Evolutionary conservation across 2,113 vertebrate genomes (phyloP).

Genomic region (Gymnobelideus leadbeateri): DNA sequence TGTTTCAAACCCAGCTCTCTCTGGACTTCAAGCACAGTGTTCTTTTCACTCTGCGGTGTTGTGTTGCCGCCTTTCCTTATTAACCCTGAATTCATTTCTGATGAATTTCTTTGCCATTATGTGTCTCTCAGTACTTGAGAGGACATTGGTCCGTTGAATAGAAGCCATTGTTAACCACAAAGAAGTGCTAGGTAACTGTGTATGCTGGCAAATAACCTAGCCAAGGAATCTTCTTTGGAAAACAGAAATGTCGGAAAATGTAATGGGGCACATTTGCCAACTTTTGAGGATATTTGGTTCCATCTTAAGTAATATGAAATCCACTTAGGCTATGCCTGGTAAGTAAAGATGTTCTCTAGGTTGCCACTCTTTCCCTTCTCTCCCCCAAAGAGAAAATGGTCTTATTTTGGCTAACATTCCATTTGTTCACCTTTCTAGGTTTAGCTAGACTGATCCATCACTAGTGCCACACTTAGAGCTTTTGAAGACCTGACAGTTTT

Average conservation of each 20-base stretch:
- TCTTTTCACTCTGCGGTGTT: not conserved
- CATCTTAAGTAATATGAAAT: slow-evolving; percentile 6
- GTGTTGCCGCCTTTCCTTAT: not conserved
- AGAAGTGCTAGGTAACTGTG: slow-evolving; percentile 33
- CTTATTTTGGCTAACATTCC: not conserved
- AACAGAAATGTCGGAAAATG: slow-evolving; percentile 21
- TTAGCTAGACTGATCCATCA: not conserved
- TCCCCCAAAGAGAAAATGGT: not conserved
- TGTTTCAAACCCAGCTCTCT: not conserved
- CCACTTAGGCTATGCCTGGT: slow-evolving; percentile 9
- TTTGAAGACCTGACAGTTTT: not conserved
- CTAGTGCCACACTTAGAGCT: not conserved
- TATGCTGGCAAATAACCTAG: slow-evolving; percentile 34
- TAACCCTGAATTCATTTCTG: slow-evolving; percentile 5
- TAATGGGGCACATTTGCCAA: not conserved
- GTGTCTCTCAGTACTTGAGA: not conserved
- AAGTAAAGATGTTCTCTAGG: not conserved
- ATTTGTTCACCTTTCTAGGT: not conserved
- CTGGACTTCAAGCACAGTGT: not conserved
- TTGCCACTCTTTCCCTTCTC: not conserved
- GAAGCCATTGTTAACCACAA: slow-evolving; percentile 60
- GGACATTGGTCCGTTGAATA: slow-evolving; percentile 33
- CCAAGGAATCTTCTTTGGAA: slow-evolving; percentile 41
- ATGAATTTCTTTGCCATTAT: not conserved
- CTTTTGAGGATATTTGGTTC: slow-evolving; percentile 38